Base-by-base conservation (phyloP, 2,797 vertebrate genomes). In the Pseudomugil tenellus region DNA sequence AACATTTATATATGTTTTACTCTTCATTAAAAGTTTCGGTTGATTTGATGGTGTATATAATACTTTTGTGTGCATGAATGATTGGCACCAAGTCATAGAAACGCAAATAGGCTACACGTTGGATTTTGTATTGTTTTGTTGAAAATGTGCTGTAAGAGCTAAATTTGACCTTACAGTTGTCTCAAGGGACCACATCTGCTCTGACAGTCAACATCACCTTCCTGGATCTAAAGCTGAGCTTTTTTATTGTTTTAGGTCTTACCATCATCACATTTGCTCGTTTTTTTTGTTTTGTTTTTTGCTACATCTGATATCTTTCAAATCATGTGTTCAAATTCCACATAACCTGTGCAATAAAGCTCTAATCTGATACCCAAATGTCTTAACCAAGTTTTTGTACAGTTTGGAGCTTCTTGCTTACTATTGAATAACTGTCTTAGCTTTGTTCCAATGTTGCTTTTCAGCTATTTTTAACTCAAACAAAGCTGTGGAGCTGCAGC, bases 141-240 rank as follows among this genome's bases (percentile, higher is more conserved):
- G 2, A 28, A 64, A 68, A 84, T 67, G 10, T 58, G 61, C 39
- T 71, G 67, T 73, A 67, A 56, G 34, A 61, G 64, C 52, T 64
- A 21, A 67, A 66, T 66, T 26, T 73, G 63, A 81, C 76, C 74
- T 53, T 32, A 1, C 2, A 63, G 62, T 64, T 71, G 56, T 74
- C 57, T 76, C 66, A 72, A 58, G 53, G 12, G 37, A 8, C 29
- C 56, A 70, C 49, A 69, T 75, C 73, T 72, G 73, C 68, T 72
- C 28, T 10, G 41, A 63, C 68, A 63, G 21, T 59, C 7, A 54
- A 19, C 26, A 63, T 74, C 54, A 34, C 57, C 65, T 76, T 63
- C 59, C 54, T 54, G 35, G 59, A 63, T 61, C 46, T 72, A 48
- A 55, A 60, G 28, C 62, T 63, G 39, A 26, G 65, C 52, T 56